Base-by-base conservation (phyloP, 2,888 invertebrate genomes). In the Aproaerema taeniolella region DNA sequence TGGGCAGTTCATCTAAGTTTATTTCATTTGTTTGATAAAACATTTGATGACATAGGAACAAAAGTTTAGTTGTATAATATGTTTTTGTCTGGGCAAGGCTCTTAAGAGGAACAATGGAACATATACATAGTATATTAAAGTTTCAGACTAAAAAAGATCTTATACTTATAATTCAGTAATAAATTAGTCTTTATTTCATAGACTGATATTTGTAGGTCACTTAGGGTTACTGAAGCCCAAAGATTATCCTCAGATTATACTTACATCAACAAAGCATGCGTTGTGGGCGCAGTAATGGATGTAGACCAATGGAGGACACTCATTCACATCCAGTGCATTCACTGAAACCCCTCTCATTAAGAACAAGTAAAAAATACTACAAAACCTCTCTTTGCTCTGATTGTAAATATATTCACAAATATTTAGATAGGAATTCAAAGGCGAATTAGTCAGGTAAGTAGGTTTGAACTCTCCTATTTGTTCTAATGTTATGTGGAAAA, bases 271-370 rank as follows among this genome's bases (percentile, higher is more conserved):
- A 62, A 81, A 80, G 51, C 74, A 79, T 24, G 46, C 34, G 39
- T 53, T 47, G 52, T 78, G 79, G 45, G 67, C 61, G 43, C 68
- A 64, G 45, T 70, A 74, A 50, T 82, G 82, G 40, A 81, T 61
- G 45, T 79, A 83, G 5, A 82, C 82, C 13, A 87, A 50, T 1
- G 87, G 86, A 26, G 87, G 86, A 49, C 86, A 86, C 53, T 87
- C 83, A 50, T 67, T 64, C 29, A 53, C 46, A 50, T 69, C 53
- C n/a, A 58, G 42, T 16, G 80, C 71, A 69, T 87, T 69, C 2
- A 83, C 80, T 32, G 66, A 50, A 2, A 79, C 71, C 12, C 87
- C 87, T 55, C 75, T 67, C 55, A 69, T 70, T 0, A 87, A 56
- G 42, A 82, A 74, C 38, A 82, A 61, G 53, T 76, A 68, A 42